These are phyloP conservation scores for Andrena minutula DNA, from an alignment of 2,888 invertebrate species.

Conservation along the genomic window DNA sequence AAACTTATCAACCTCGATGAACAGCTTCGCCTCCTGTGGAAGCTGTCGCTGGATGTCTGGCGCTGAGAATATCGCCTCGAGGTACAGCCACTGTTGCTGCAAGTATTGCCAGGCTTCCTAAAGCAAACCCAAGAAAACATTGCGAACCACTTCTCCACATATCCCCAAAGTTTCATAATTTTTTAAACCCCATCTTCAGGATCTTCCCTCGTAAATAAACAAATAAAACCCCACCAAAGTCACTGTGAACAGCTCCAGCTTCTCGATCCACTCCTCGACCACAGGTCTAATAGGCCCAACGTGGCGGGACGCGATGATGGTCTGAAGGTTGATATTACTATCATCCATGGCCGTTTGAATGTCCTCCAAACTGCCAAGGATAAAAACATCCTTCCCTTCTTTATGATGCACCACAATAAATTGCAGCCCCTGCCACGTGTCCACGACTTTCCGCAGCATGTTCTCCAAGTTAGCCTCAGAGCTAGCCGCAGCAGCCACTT, in stretches of 20 bases:
- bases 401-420: conserved; percentile 92
- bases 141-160: too few relatives aligned
- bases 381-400: conserved; percentile 93
- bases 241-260: conserved; percentile 91
- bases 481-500: conserved; percentile 94
- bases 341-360: conserved; percentile 93
- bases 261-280: conserved; percentile 93
- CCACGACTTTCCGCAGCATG: conserved; percentile 93
- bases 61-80: conserved; percentile 97
- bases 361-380: conserved; percentile 94
- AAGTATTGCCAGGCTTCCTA: conserved; percentile 96
- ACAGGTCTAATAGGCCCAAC: conserved; percentile 93
- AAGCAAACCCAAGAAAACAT: background rate
- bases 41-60: conserved; percentile 97
- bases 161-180: too few relatives aligned
- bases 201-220: too few relatives aligned
- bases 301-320: conserved; percentile 94
- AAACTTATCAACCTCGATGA: conserved; percentile 94
- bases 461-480: conserved; percentile 94
- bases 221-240: conserved; percentile 88
- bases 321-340: conserved; percentile 93
- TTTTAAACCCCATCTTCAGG: too few relatives aligned
- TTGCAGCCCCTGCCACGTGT: conserved; percentile 93
- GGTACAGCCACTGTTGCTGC: conserved; percentile 97
- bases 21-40: conserved; percentile 95